A percentile compares a stretch with the other conserved stretches of the same genome.
Conservation (phyloP, 2,113 vertebrate genomes). For the Dicrurus megarhynchus region DNA sequence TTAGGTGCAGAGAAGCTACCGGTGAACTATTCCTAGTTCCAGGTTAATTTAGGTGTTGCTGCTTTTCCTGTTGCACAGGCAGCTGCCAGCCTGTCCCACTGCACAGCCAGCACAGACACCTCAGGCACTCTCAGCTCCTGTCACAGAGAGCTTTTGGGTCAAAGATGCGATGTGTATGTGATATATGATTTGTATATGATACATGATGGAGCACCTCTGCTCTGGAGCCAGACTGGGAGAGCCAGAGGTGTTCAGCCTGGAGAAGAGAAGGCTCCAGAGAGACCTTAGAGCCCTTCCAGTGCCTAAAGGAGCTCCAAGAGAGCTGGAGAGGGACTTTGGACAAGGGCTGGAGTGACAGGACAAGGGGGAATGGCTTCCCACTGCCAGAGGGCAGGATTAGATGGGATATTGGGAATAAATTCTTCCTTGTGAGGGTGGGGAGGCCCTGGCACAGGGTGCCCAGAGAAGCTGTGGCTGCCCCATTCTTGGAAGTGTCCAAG, state of each 20-base stretch:
- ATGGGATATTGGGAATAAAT: not conserved
- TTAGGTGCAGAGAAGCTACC: not conserved
- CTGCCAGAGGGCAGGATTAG: not conserved
- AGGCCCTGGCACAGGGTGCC: not conserved
- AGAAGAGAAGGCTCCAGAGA: not conserved
- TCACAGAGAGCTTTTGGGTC: not conserved
- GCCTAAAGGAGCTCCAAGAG: not conserved
- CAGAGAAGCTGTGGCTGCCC: not conserved
- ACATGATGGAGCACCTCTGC: not conserved
- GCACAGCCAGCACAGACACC: not conserved
- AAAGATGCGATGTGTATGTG: not conserved
- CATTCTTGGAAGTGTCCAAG: not conserved
- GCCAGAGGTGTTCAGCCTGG: not conserved
- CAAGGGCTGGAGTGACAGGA: not conserved
- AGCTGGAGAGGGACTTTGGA: not conserved
- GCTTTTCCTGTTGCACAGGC: not conserved
- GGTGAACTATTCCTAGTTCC: not conserved
- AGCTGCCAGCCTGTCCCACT: not conserved
- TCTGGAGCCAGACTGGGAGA: not conserved
- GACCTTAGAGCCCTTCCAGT: not conserved
- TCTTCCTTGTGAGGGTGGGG: fast-evolving
- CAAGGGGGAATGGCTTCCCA: not conserved
- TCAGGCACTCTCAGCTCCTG: not conserved
- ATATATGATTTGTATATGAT: not conserved
- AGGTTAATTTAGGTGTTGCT: not conserved